Evolutionary conservation across 2,113 vertebrate genomes (phyloP).

Genomic region (Datnioides undecimradiatus): DNA sequence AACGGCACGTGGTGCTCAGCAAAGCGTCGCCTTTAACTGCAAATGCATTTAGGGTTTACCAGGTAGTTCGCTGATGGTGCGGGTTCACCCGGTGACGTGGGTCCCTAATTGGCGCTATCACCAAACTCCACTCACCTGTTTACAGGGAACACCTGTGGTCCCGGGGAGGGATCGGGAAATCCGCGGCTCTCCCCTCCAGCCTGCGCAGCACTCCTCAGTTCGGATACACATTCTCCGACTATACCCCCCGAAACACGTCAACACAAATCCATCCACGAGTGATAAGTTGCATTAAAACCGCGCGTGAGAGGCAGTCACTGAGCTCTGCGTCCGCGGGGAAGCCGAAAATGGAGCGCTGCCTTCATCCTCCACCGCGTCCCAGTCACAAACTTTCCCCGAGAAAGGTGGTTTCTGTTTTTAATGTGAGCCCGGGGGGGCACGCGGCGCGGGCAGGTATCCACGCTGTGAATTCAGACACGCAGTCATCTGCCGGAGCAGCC

Average conservation of each 20-base stretch:
- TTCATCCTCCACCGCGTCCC: slow-evolving; percentile 52
- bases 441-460: slow-evolving; percentile 25
- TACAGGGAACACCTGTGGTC: slow-evolving; percentile 72
- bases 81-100: too few relatives aligned
- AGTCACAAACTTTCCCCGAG: slow-evolving; percentile 55
- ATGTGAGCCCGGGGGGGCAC: too few relatives aligned
- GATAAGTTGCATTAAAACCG: not conserved
- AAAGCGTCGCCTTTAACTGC: too few relatives aligned
- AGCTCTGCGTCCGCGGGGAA: slow-evolving; percentile 9
- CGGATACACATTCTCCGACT: slow-evolving; percentile 59
- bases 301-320: not conserved
- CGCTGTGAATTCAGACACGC: not conserved
- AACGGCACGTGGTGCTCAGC: not conserved
- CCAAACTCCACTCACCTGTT: slow-evolving; percentile 49
- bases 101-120: not conserved
- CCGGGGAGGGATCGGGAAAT: slow-evolving; percentile 31
- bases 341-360: not conserved
- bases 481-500: slow-evolving; percentile 5
- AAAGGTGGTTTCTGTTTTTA: not conserved
- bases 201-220: slow-evolving; percentile 45
- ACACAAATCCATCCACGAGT: slow-evolving; percentile 32
- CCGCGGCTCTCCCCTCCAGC: slow-evolving; percentile 63
- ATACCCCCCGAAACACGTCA: not conserved
- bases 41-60: too few relatives aligned
- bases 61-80: too few relatives aligned